Percentiles rank a stretch among this genome's conserved stretches.
Conservation (phyloP, 23 tunicate species). For the Ascidia mentula region DNA sequence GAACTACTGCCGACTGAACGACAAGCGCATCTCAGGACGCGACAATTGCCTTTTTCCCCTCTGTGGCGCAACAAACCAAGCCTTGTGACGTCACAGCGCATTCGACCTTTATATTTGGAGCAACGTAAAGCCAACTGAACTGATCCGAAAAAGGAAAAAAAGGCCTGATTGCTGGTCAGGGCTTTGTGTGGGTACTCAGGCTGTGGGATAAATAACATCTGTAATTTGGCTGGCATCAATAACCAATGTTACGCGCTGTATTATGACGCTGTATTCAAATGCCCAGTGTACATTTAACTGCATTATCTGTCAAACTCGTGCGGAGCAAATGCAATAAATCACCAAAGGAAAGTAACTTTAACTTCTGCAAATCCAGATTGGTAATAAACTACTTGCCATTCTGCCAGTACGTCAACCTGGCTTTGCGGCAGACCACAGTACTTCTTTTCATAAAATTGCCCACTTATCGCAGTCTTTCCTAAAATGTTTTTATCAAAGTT, state of each 20-base stretch:
- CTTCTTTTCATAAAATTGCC: too few relatives aligned
- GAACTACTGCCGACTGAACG: not conserved
- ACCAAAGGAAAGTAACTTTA: too few relatives aligned
- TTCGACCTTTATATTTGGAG: too few relatives aligned
- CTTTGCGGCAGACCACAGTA: too few relatives aligned
- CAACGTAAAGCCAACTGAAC: not conserved
- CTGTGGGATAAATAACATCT: not conserved
- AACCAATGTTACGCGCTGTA: not conserved
- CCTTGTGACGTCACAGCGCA: conserved; percentile 1
- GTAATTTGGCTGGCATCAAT: not conserved
- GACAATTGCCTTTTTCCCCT: not conserved
- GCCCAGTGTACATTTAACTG: not conserved
- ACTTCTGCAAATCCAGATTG: too few relatives aligned
- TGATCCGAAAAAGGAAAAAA: not conserved
- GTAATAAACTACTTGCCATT: too few relatives aligned
- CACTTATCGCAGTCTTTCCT: too few relatives aligned
- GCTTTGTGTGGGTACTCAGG: not conserved
- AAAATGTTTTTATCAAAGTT: too few relatives aligned
- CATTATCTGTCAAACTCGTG: too few relatives aligned
- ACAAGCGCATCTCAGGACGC: not conserved
- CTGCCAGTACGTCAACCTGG: too few relatives aligned
- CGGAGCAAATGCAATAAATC: too few relatives aligned
- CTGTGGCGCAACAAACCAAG: conserved; percentile 8
- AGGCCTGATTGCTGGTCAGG: not conserved
- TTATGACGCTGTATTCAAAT: not conserved